A percentile compares a stretch with the other conserved stretches of the same genome.
Conservation (phyloP, 2,888 invertebrate species). For the Amiota minor region DNA sequence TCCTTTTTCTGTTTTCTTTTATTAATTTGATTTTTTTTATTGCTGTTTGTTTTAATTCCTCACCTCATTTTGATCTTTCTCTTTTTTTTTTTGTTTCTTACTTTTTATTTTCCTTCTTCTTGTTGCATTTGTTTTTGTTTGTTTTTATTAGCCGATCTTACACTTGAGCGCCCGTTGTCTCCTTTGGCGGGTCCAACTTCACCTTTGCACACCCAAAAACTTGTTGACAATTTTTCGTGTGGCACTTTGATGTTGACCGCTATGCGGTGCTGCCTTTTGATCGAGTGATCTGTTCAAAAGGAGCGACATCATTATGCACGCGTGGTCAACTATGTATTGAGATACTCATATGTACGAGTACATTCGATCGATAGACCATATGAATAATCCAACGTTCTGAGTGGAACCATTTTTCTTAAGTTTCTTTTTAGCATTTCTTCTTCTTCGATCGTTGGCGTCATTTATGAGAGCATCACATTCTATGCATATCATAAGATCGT, state of each 20-base stretch:
- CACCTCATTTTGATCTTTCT: constrained; percentile 32
- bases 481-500: too few species aligned
- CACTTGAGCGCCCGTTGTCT: constrained; percentile 1
- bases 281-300: constrained; percentile 61
- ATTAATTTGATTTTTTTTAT: constrained; percentile 70
- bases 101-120: constrained; percentile 48
- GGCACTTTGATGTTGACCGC: constrained; percentile 57
- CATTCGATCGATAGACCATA: background rate
- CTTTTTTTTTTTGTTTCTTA: constrained; percentile 31
- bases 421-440: constrained; percentile 19
- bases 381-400: constrained; percentile 20
- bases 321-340: constrained; percentile 62
- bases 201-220: constrained; percentile 40
- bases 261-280: constrained; percentile 56
- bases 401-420: constrained; percentile 25
- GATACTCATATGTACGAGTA: background rate
- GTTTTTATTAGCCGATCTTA: background rate
- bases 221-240: constrained; percentile 67
- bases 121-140: constrained; percentile 26
- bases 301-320: constrained; percentile 67
- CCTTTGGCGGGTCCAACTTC: constrained; percentile 18
- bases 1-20: constrained; percentile 36
- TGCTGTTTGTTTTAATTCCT: constrained; percentile 64
- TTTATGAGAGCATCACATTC: too few species aligned
- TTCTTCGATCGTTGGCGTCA: constrained; percentile 36